These are phyloP conservation scores for Bhutanitis thaidina DNA, from an alignment of 2,888 invertebrate species.

Conservation along the genomic window DNA sequence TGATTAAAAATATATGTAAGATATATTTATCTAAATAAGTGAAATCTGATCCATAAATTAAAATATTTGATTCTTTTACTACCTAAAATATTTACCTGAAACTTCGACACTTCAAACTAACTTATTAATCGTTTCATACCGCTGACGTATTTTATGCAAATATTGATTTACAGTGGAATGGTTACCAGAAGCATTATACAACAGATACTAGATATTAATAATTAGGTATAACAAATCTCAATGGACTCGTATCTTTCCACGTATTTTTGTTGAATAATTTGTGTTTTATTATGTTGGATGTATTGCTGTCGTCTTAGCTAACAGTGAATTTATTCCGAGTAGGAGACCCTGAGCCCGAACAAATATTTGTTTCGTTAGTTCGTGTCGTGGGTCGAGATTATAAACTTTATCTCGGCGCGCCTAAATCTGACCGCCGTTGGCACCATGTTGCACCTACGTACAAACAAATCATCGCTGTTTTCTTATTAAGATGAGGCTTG, in stretches of 20 bases:
- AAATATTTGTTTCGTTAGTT: conserved; percentile 65
- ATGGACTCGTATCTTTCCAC: neutral
- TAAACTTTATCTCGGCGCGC: conserved; percentile 58
- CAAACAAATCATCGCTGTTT: conserved; percentile 10
- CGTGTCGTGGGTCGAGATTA: conserved; percentile 54
- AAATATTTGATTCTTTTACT: too few relatives aligned
- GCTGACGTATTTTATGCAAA: too few relatives aligned
- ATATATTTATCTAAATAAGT: too few relatives aligned
- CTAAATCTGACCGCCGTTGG: conserved; percentile 49
- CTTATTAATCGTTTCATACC: too few relatives aligned
- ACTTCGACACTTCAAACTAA: too few relatives aligned
- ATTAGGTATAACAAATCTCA: too few relatives aligned
- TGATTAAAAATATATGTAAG: too few relatives aligned
- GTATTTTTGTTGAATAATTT: neutral
- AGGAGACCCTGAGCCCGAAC: conserved; percentile 39
- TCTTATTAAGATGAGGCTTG: neutral
- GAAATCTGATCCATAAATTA: too few relatives aligned
- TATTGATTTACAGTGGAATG: too few relatives aligned
- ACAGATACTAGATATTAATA: too few relatives aligned
- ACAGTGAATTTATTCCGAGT: conserved; percentile 38
- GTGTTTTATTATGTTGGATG: conserved; percentile 21
- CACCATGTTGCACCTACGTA: conserved; percentile 5
- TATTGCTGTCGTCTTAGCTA: conserved; percentile 25
- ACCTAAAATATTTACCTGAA: too few relatives aligned
- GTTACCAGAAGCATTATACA: too few relatives aligned